These are phyloP conservation scores for Venturia canescens DNA, from an alignment of 1,140 invertebrate species.

Conservation along the genomic window DNA sequence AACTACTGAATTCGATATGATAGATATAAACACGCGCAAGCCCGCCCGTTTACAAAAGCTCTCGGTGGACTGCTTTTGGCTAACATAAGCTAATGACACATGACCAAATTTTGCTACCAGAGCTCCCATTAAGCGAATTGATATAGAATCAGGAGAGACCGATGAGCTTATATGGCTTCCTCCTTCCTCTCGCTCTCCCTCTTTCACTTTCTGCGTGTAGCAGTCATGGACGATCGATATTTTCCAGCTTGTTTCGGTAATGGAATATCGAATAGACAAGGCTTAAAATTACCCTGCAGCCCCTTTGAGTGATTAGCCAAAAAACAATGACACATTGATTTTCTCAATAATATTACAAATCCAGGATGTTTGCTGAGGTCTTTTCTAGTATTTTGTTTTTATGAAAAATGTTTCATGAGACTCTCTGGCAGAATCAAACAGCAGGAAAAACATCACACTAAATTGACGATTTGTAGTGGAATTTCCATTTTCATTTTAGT, in stretches of 20 bases:
- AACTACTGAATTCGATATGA: slow-evolving; percentile 56
- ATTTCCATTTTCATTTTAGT: neutral
- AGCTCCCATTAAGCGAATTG: slow-evolving; percentile 66
- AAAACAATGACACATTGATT: neutral
- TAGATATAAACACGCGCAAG: slow-evolving; percentile 31
- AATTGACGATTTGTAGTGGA: neutral
- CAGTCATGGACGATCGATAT: neutral
- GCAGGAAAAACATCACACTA: neutral
- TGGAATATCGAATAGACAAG: slow-evolving; percentile 10
- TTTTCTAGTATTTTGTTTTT: neutral
- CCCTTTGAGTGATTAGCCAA: neutral
- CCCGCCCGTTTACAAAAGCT: slow-evolving; percentile 17
- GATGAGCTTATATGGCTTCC: slow-evolving; percentile 48
- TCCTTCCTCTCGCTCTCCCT: neutral
- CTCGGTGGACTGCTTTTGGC: slow-evolving; percentile 47
- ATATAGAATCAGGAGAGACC: slow-evolving; percentile 64
- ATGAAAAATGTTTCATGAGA: neutral
- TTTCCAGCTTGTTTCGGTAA: slow-evolving; percentile 15
- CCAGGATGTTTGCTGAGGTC: neutral
- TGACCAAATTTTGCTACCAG: slow-evolving; percentile 61
- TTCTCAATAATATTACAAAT: neutral
- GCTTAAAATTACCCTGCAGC: neutral
- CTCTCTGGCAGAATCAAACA: neutral
- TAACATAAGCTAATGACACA: slow-evolving; percentile 62
- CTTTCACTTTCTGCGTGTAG: neutral